Base-by-base conservation (phyloP, 2,888 invertebrate species). In the Athripsodes cinereus region DNA sequence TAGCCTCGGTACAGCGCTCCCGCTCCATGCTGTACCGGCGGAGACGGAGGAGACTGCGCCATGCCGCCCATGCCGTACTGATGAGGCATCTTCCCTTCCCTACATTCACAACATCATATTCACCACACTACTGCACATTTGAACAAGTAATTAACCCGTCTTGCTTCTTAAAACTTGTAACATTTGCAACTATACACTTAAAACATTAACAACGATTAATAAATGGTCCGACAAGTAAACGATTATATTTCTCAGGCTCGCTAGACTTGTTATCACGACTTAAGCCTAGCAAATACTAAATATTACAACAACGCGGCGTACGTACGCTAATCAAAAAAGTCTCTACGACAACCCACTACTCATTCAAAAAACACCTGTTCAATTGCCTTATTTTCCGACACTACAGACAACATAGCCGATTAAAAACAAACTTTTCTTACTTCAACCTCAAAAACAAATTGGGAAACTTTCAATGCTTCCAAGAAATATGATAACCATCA, bases 31-130 rank as follows among this genome's bases (percentile, higher is more conserved):
- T 85, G 84, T 10, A 76, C 73, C 62, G 85, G 84, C 60, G 88
- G 88, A 66, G 87, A 87, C 57, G 88, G 88, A 64, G 92, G 91
- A 61, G 91, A 89, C 73, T 90, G 90, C 74, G 91, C 85, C 84
- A 78, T 82, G 81, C 85, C 82, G 65, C 86, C 84, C 76, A 86
- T 75, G 69, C 88, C 89, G 78, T 87, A 89, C 79, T 89, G 88
- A 78, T 89, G 88, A 75, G 89, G 88, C 87, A 89, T 88, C 74
- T 60, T 56, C 53, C 52, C 35, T 31, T 31, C 31, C 6, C 8
- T 16, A 40, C 55, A 52, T 52, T 59, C 59, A 59, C 59, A 49
- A 59, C 59, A 59, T 59, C 22, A 55, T 20, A 48, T 16, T 20
- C 48, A 20, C 58, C 26, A 10, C 26, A 26, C 26, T 10, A 26